phyloP scores from a whole-genome alignment of 1,140 invertebrate genomes.

The Hylaeus anthracinus region DNA sequence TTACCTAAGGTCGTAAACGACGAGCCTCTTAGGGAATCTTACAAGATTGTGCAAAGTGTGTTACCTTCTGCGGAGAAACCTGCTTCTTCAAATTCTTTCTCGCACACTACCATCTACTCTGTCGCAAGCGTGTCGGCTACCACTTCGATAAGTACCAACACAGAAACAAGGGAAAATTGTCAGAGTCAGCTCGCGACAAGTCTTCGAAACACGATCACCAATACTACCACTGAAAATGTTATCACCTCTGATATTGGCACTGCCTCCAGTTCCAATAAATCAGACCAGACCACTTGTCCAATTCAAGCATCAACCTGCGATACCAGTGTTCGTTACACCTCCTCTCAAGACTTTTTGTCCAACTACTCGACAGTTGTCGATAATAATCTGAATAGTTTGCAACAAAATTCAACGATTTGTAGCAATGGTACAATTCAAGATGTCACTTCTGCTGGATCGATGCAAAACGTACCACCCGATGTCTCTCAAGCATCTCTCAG shows the following conservation, averaged over 20 bases:
- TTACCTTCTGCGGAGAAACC: constrained; percentile 52
- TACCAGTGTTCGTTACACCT: constrained; percentile 53
- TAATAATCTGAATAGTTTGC: constrained; percentile 29
- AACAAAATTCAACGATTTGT: constrained; percentile 42
- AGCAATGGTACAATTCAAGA: constrained; percentile 42
- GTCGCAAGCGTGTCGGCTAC: constrained; percentile 33
- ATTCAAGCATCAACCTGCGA: constrained; percentile 49
- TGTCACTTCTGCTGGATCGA: constrained; percentile 1
- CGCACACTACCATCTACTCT: constrained; percentile 30
- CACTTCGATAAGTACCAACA: constrained; percentile 12
- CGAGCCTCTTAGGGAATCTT: constrained; percentile 75
- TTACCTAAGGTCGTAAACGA: constrained; percentile 74
- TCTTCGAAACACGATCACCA: constrained; percentile 36
- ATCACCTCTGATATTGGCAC: constrained; percentile 32
- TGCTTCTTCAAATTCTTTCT: constrained; percentile 22
- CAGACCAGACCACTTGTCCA: constrained; percentile 12
- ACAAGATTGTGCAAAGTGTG: constrained; percentile 71
- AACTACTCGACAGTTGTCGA: constrained; percentile 56
- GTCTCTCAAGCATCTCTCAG: constrained; percentile 38
- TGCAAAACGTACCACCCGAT: constrained; percentile 6
- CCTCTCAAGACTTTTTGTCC: constrained; percentile 61
- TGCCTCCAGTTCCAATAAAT: constrained; percentile 27
- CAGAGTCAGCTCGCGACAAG: constrained; percentile 42
- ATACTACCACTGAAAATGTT: constrained; percentile 21
- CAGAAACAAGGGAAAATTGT: constrained; percentile 21